phyloP scores from a whole-genome alignment of 2,888 invertebrate genomes.

The Alloplasta piceator region DNA sequence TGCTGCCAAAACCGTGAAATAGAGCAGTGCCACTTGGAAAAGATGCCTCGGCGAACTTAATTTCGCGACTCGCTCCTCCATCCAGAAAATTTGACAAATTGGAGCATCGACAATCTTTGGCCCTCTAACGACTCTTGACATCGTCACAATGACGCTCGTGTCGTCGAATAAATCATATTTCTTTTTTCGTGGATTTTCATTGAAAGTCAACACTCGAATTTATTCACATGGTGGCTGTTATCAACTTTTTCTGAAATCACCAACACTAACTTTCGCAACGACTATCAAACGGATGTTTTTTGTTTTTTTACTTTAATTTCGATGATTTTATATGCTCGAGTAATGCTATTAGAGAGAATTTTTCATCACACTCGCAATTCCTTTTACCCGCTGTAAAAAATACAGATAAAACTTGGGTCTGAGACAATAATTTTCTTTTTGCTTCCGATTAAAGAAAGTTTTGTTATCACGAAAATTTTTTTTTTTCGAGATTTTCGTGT shows the following conservation, averaged over 20 bases:
- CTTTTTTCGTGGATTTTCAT: constrained; percentile 30
- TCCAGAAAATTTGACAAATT: constrained; percentile 73
- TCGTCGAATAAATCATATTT: constrained; percentile 14
- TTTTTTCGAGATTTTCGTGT: too few species aligned
- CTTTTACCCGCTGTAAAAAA: too few species aligned
- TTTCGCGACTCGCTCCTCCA: constrained; percentile 70
- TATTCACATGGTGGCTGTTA: constrained; percentile 45
- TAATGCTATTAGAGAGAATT: too few species aligned
- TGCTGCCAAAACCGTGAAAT: constrained; percentile 74
- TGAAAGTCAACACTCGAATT: constrained; percentile 38
- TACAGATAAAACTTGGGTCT: too few species aligned
- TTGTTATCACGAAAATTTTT: too few species aligned
- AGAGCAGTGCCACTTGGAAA: constrained; percentile 75
- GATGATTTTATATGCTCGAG: neutral
- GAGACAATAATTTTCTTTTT: too few species aligned
- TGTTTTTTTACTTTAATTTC: neutral
- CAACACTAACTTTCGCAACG: constrained; percentile 29
- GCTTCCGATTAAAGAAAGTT: too few species aligned
- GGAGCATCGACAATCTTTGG: constrained; percentile 42
- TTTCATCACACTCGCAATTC: too few species aligned
- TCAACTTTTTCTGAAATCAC: constrained; percentile 33
- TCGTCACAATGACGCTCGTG: constrained; percentile 40
- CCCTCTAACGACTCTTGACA: constrained; percentile 42
- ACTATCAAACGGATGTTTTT: neutral
- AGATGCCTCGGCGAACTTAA: constrained; percentile 72